These are phyloP conservation scores for Syrista parreyssii DNA, from an alignment of 2,888 invertebrate genomes.

Conservation along the genomic window DNA sequence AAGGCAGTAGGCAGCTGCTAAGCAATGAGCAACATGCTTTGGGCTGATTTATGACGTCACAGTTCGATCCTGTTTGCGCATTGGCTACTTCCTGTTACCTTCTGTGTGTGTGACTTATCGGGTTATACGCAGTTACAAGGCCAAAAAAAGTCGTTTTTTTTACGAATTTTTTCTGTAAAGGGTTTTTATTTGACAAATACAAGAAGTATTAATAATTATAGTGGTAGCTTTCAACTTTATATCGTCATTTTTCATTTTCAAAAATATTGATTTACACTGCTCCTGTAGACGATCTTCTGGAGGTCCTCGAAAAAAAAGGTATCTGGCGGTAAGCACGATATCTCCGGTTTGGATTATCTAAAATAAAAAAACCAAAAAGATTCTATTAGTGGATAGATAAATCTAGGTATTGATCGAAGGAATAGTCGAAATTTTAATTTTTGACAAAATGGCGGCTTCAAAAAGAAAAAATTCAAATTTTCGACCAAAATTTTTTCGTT, in stretches of 20 bases:
- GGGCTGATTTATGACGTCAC: too few relatives aligned
- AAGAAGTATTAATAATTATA: conserved; percentile 16
- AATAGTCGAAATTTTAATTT: conserved; percentile 14
- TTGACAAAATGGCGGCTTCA: conserved; percentile 10
- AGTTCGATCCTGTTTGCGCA: too few relatives aligned
- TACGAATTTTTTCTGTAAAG: conserved; percentile 16
- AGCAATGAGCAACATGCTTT: too few relatives aligned
- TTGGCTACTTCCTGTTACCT: too few relatives aligned
- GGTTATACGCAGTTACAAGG: conserved; percentile 16
- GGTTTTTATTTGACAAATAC: conserved; percentile 18
- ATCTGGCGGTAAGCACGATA: conserved; percentile 18
- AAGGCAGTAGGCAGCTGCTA: too few relatives aligned
- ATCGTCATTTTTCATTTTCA: conserved; percentile 12
- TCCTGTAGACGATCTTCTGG: conserved; percentile 17
- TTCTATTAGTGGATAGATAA: conserved; percentile 11
- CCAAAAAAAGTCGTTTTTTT: conserved; percentile 11
- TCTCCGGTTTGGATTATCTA: conserved; percentile 16
- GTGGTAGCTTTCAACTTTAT: conserved; percentile 13
- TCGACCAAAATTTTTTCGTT: neutral
- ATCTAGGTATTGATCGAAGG: conserved; percentile 3
- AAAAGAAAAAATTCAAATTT: neutral
- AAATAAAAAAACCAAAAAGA: conserved; percentile 14
- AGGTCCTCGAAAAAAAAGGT: conserved; percentile 18
- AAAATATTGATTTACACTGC: conserved; percentile 17
- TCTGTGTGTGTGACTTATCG: too few relatives aligned